Percentiles rank a stretch among this genome's conserved stretches.
Conservation (phyloP, 1,140 invertebrate species). For the Pygmarrhopalites habei region DNA sequence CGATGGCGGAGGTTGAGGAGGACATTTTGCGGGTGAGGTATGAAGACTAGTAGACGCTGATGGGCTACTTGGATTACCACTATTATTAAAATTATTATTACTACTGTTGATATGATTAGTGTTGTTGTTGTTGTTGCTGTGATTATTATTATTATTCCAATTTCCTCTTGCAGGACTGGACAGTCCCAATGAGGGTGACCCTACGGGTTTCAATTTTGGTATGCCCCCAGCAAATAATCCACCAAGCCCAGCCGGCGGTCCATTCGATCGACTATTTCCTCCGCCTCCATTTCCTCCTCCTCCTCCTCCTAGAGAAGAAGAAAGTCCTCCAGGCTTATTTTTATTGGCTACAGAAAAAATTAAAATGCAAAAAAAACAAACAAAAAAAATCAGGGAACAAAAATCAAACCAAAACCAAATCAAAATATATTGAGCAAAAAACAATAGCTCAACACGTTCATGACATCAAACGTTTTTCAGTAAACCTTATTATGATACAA, state of each 20-base stretch:
- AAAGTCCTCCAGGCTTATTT: constrained; percentile 35
- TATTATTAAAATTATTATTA: constrained; percentile 16
- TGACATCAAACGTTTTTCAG: no score
- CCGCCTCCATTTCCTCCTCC: constrained; percentile 38
- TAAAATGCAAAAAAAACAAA: constrained; percentile 13
- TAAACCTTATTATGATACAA: no score
- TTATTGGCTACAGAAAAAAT: constrained; percentile 32
- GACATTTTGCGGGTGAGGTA: constrained; percentile 20
- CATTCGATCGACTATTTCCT: constrained; percentile 38
- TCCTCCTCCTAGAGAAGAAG: constrained; percentile 18
- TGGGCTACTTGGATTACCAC: constrained; percentile 13
- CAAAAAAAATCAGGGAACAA: neutral
- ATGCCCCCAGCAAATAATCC: constrained; percentile 78
- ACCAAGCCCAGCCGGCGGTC: constrained; percentile 50
- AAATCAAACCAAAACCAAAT: no score
- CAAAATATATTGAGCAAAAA: no score
- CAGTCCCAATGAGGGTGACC: constrained; percentile 43
- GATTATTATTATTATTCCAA: constrained; percentile 18
- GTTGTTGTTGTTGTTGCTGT: constrained; percentile 8
- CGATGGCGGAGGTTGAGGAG: constrained; percentile 17
- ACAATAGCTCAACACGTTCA: no score
- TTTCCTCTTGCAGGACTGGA: constrained; percentile 2
- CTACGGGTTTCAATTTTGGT: constrained; percentile 74
- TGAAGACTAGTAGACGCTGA: constrained; percentile 18
- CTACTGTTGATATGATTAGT: constrained; percentile 16